These are phyloP conservation scores for Cepphus grylle DNA, from an alignment of 2,113 vertebrate species.

Conservation along the genomic window DNA sequence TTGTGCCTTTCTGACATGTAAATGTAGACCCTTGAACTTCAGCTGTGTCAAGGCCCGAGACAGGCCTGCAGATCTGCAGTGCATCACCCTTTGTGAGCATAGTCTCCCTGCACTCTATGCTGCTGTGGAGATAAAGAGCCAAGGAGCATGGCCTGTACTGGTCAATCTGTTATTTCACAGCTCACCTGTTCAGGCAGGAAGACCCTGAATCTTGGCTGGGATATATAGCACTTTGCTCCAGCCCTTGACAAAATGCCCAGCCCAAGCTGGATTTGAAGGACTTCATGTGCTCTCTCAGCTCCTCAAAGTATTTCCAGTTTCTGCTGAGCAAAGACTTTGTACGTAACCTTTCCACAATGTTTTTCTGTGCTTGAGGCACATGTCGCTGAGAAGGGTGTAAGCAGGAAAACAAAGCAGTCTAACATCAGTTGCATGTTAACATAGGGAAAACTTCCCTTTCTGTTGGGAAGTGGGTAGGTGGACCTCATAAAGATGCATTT, in stretches of 20 bases:
- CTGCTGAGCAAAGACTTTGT: background rate
- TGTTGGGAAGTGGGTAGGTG: background rate
- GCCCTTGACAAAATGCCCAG: background rate
- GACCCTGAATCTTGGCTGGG: background rate
- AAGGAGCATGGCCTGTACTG: background rate
- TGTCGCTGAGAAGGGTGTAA: background rate
- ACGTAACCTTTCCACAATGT: background rate
- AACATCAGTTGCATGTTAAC: background rate
- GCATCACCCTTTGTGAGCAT: background rate
- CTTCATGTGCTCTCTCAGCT: background rate
- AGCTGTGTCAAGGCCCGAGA: background rate
- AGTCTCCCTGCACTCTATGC: background rate
- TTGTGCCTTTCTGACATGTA: background rate
- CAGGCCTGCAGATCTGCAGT: background rate
- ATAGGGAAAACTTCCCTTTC: background rate
- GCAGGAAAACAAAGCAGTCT: background rate
- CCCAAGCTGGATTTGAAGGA: background rate
- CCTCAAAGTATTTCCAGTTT: background rate
- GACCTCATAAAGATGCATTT: background rate
- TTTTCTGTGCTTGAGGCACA: background rate
- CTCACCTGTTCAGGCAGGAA: background rate
- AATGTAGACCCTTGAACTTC: background rate
- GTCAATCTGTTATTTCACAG: accelerated
- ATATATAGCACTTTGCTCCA: background rate
- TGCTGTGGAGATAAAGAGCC: background rate